These are phyloP conservation scores for Chrysochloris asiatica DNA, from an alignment of 2,113 vertebrate genomes.

Conservation along the genomic window DNA sequence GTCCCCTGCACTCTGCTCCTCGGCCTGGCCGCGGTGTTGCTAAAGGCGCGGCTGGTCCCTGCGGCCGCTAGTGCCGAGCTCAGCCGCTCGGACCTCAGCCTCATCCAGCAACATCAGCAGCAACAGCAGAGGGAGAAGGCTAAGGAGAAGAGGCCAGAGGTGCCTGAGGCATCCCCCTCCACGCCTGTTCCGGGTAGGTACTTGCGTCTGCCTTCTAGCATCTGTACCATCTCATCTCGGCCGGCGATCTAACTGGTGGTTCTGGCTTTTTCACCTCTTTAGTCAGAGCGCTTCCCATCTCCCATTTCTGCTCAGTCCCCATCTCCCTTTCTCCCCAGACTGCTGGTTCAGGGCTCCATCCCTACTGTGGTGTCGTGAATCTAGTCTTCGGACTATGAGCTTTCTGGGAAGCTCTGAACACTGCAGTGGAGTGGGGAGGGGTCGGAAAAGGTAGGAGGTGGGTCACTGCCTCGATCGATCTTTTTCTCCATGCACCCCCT, in stretches of 20 bases:
- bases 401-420: neutral
- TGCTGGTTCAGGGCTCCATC: neutral
- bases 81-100: slow-evolving; percentile 77
- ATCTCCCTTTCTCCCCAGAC: neutral
- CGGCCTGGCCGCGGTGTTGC: slow-evolving; percentile 73
- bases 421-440: slow-evolving; percentile 34
- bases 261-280: neutral
- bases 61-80: slow-evolving; percentile 66
- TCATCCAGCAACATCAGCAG: slow-evolving; percentile 73
- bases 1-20: slow-evolving; percentile 71
- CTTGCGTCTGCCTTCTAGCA: neutral
- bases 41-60: slow-evolving; percentile 62
- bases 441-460: neutral
- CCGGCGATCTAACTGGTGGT: neutral
- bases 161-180: slow-evolving; percentile 25
- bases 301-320: neutral
- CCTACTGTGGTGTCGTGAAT: neutral
- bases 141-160: slow-evolving; percentile 58
- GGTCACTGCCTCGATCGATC: neutral
- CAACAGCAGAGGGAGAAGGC: slow-evolving; percentile 67
- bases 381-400: neutral
- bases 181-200: slow-evolving; percentile 59
- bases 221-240: neutral
- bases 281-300: neutral
- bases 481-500: neutral